phyloP scores from a whole-genome alignment of 2,113 vertebrate species.

The Cathartes aura region DNA sequence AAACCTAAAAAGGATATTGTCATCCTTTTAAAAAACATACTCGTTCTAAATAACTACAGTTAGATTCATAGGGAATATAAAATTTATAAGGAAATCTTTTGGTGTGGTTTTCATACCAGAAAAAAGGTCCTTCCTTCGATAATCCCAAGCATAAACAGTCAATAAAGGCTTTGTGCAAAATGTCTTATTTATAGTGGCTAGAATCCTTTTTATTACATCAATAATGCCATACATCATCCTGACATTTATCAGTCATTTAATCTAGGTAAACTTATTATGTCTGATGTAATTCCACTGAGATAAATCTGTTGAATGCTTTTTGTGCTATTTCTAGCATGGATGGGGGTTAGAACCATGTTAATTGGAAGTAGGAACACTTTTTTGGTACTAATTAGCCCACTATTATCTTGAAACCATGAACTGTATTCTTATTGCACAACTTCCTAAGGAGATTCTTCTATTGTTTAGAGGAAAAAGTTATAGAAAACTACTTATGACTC shows the following conservation, averaged over 20 bases:
- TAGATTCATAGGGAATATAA: background rate
- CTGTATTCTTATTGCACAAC: background rate
- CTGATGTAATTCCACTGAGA: background rate
- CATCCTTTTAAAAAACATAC: background rate
- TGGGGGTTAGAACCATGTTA: background rate
- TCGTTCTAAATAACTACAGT: background rate
- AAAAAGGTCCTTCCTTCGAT: background rate
- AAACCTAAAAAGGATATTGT: background rate
- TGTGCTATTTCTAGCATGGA: background rate
- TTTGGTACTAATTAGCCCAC: background rate
- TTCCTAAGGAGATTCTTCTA: background rate
- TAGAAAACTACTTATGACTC: background rate
- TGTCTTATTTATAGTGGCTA: background rate
- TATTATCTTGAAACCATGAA: constrained; percentile 4
- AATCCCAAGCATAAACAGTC: background rate
- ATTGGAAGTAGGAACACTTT: background rate
- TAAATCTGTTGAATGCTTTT: background rate
- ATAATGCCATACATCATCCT: background rate
- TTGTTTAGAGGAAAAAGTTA: background rate
- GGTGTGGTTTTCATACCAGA: background rate
- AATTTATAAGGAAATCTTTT: background rate
- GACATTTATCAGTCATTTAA: constrained; percentile 40
- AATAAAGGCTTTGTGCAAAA: background rate
- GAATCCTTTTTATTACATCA: background rate
- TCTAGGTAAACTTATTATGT: background rate